Conservation (phyloP, 1,140 invertebrate genomes). For the Homalodisca vitripennis region DNA sequence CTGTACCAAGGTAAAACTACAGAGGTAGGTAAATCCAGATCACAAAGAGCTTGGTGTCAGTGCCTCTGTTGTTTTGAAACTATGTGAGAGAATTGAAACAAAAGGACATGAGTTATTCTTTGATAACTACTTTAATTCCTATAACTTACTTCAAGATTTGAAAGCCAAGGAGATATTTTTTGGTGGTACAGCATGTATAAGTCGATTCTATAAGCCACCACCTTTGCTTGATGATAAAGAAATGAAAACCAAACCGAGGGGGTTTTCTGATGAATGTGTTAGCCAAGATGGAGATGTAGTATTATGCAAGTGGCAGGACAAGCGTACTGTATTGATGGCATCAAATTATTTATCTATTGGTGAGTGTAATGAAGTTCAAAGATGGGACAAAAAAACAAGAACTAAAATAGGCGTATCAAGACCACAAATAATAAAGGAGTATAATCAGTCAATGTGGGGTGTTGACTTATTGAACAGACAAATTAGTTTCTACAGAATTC, state of each 20-base stretch:
- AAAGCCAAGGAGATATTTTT: neutral
- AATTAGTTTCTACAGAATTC: too few relatives aligned
- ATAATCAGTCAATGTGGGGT: too few relatives aligned
- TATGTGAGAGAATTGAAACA: too few relatives aligned
- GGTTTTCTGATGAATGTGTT: neutral
- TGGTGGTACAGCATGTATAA: neutral
- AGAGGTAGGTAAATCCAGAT: too few relatives aligned
- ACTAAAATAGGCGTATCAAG: too few relatives aligned
- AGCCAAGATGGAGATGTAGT: neutral
- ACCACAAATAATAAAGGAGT: too few relatives aligned
- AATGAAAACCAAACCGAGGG: neutral
- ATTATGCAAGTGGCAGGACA: neutral
- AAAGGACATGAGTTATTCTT: too few relatives aligned
- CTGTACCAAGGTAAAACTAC: too few relatives aligned
- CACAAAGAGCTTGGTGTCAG: too few relatives aligned
- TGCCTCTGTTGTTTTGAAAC: too few relatives aligned
- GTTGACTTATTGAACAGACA: too few relatives aligned
- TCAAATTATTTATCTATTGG: neutral
- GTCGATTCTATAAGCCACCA: neutral
- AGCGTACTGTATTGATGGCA: neutral
- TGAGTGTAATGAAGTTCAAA: neutral
- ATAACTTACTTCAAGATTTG: neutral
- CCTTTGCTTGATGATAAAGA: neutral
- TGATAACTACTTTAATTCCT: neutral
- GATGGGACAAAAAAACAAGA: too few relatives aligned